Evolutionary conservation across 2,888 invertebrate genomes (phyloP).

Genomic region (Epirrhoe alternata): DNA sequence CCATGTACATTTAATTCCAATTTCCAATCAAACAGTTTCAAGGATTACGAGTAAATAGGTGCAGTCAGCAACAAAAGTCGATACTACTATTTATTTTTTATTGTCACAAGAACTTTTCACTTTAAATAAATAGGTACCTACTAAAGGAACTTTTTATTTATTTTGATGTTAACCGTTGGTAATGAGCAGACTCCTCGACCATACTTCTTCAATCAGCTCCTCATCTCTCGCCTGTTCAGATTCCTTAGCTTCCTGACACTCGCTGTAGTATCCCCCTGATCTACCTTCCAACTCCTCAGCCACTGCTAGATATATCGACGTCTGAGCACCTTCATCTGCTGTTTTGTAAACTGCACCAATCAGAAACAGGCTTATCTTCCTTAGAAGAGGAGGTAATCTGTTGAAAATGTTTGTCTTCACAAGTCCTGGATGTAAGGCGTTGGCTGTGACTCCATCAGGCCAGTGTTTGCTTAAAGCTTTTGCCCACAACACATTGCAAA

Average conservation of each 20-base stretch:
- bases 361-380: conserved; percentile 82
- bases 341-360: conserved; percentile 88
- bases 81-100: too few relatives aligned
- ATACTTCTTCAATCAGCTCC: conserved; percentile 89
- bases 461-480: conserved; percentile 70
- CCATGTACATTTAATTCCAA: too few relatives aligned
- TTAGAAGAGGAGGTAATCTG: conserved; percentile 70
- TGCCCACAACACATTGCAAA: conserved; percentile 71
- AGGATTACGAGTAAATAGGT: too few relatives aligned
- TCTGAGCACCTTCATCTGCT: conserved; percentile 91
- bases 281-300: conserved; percentile 88
- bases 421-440: conserved; percentile 93
- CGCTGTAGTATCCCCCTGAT: conserved; percentile 91
- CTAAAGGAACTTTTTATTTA: too few relatives aligned
- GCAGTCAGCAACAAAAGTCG: too few relatives aligned
- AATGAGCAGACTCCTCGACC: conserved; percentile 84
- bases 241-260: conserved; percentile 87
- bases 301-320: conserved; percentile 89
- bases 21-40: too few relatives aligned
- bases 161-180: conserved; percentile 35
- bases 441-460: conserved; percentile 88
- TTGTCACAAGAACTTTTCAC: too few relatives aligned
- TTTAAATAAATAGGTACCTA: too few relatives aligned
- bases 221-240: conserved; percentile 85
- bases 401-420: conserved; percentile 92